Conservation (phyloP, 2,888 invertebrate species). For the Calameuta idolon region DNA sequence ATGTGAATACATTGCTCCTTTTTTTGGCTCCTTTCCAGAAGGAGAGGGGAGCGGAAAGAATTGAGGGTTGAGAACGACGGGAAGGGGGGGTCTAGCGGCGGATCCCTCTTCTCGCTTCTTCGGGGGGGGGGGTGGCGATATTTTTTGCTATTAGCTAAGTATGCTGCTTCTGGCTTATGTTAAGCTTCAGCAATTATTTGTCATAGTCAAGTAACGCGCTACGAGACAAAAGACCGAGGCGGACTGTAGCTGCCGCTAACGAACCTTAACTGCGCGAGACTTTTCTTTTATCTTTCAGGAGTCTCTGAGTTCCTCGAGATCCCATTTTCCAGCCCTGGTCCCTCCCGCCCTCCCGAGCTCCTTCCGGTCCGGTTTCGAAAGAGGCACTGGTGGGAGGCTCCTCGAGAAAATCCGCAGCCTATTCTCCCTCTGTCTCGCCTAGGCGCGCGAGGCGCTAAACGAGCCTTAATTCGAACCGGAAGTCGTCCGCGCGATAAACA, state of each 20-base stretch:
- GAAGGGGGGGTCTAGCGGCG: too few species aligned
- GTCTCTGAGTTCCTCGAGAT: too few species aligned
- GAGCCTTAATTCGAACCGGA: conserved; percentile 7
- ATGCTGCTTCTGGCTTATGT: conserved; percentile 62
- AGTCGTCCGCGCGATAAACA: conserved; percentile 3
- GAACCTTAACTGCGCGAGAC: too few species aligned
- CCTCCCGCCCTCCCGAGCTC: too few species aligned
- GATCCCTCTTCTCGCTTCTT: too few species aligned
- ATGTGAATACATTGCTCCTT: too few species aligned
- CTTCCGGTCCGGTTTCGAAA: background rate
- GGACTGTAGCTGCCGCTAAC: conserved; percentile 1
- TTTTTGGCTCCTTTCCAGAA: too few species aligned
- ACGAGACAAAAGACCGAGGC: conserved; percentile 30
- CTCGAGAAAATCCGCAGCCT: background rate
- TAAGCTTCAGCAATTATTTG: conserved; percentile 63
- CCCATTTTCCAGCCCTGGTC: too few species aligned
- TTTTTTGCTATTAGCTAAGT: conserved; percentile 64
- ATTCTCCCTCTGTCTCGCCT: conserved; percentile 1
- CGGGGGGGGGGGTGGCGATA: conserved; percentile 19
- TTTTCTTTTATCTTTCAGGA: too few species aligned
- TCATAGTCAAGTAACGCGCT: conserved; percentile 54
- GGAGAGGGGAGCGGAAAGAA: background rate
- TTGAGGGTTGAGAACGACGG: background rate
- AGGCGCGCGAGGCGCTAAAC: conserved; percentile 1
- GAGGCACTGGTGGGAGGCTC: conserved; percentile 3